Evolutionary conservation across 2,113 vertebrate genomes (phyloP).

Genomic region (Chaenocephalus aceratus): DNA sequence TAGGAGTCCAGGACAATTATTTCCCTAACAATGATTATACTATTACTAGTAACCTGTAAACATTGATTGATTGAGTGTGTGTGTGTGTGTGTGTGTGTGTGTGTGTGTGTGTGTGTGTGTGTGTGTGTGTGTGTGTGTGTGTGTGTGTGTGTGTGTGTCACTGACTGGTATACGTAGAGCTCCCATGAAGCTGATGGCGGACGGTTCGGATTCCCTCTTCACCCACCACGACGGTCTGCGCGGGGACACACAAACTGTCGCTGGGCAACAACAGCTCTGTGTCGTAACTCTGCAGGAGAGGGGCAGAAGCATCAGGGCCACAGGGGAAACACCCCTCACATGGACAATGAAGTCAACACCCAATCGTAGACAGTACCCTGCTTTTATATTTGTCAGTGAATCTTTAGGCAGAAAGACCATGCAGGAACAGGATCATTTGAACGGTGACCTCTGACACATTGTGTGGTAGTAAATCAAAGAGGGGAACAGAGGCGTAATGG

Average conservation of each 20-base stretch:
- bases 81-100: too few species aligned
- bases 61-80: too few species aligned
- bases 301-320: not conserved
- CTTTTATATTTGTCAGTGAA: not conserved
- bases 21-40: too few species aligned
- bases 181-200: slow-evolving; percentile 93
- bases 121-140: not conserved
- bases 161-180: slow-evolving; percentile 93
- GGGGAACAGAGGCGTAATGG: not conserved
- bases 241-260: slow-evolving; percentile 66
- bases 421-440: not conserved
- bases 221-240: slow-evolving; percentile 79
- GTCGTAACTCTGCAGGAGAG: slow-evolving; percentile 74
- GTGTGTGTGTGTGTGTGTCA: not conserved
- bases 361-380: not conserved
- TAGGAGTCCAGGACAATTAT: too few species aligned
- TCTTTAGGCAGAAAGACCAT: not conserved
- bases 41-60: too few species aligned
- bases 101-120: not conserved
- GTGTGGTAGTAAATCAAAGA: not conserved
- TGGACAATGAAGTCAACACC: not conserved
- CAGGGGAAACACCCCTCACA: not conserved
- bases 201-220: slow-evolving; percentile 81
- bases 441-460: not conserved
- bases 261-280: slow-evolving; percentile 78